These are phyloP conservation scores for Trogon melanurus DNA, from an alignment of 2,113 vertebrate species.

Conservation along the genomic window DNA sequence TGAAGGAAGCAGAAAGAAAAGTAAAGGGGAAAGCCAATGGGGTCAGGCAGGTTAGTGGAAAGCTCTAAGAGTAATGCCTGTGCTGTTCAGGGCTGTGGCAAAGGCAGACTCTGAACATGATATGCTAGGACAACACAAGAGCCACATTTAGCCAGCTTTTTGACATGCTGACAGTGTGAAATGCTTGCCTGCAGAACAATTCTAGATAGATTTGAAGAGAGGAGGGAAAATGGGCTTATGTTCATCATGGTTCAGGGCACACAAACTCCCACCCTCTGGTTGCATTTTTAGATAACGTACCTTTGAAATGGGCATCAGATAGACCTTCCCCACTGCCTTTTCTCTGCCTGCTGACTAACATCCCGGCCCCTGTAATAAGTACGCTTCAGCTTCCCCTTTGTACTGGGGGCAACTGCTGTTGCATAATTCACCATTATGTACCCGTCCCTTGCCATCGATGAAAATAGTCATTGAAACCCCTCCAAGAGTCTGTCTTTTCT, in stretches of 20 bases:
- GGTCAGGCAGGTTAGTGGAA: neutral
- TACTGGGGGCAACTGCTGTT: neutral
- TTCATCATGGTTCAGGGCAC: fast-evolving
- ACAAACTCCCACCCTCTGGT: neutral
- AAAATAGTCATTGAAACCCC: neutral
- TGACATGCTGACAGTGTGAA: neutral
- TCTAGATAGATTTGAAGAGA: neutral
- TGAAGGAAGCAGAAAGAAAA: neutral
- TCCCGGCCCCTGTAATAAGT: neutral
- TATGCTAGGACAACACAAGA: neutral
- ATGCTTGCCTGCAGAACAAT: neutral
- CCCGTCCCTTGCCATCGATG: neutral
- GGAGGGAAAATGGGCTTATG: neutral
- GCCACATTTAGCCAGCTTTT: neutral
- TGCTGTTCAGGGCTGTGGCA: neutral
- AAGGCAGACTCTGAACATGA: neutral
- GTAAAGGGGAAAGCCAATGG: neutral
- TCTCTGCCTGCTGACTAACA: neutral
- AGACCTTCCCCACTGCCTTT: neutral
- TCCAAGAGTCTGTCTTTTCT: neutral
- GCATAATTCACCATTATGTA: neutral
- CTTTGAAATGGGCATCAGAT: neutral
- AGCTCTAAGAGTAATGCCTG: neutral
- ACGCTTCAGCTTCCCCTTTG: neutral
- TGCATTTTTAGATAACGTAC: neutral